Evolutionary conservation across 2,113 vertebrate genomes (phyloP), one percentile per base, ranked within the genome.

Genomic region (Labeo catla): DNA sequence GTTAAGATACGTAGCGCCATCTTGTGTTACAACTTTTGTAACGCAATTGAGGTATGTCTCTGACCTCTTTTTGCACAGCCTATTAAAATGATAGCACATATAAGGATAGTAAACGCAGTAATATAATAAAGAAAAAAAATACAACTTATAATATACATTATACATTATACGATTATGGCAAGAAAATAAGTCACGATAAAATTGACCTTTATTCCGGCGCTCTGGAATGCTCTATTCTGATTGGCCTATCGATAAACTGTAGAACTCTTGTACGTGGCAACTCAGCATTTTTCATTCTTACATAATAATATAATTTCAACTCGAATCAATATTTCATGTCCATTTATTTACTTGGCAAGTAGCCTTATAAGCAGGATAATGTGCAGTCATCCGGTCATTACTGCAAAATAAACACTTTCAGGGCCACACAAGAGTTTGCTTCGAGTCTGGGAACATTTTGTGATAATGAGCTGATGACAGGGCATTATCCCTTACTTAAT

Each of bases 1-100:
- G 59, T n/a, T 81, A 34, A 81, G 79, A 66, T 34, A 28, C 13
- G 47, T 13, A 19, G 43, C 79, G 79, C 79, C 59, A 81, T 81
- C 79, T 49, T 47, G 43, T 81, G 79, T 43, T 23, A 47, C 8
- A 47, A 11, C 21, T 23, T 47, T n/a, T 65, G 59, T 49, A 43
- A 61, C 57, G 57, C 57, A 61, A 19, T 8, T 10, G 50, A 77
- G 23, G 76, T 28, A 1, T 9, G 0, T 34, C 8, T 8, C 8
- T 61, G 57, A 59, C 7, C 57, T 59, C 16, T 57, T 57, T 57
- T 57, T 45, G 39, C 19, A 19, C 15, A 12, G 39, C 21, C n/a
- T n/a, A 45, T 21, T 72, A 21, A 10, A 43, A 43, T 2, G 0
- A 43, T n/a, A n/a, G n/a, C 19, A 70, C 36, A 39, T 39, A 43